Percentiles rank a stretch among this genome's conserved stretches.
Conservation (phyloP, 1,140 invertebrate genomes). For the Hypothenemus hampei region DNA sequence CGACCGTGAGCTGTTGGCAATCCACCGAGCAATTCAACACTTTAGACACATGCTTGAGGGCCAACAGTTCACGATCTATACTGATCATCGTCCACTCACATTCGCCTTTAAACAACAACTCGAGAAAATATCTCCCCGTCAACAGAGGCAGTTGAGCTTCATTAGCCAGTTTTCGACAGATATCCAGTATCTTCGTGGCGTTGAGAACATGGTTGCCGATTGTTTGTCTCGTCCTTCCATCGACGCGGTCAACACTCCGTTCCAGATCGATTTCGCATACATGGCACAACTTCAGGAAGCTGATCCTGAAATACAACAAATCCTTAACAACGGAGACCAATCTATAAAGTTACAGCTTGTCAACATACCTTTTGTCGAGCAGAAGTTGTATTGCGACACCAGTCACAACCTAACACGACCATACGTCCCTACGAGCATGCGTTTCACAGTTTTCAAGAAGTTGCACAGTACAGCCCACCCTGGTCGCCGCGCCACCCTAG, state of each 20-base stretch:
- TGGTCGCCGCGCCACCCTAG: no score
- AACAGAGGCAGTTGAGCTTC: conserved; percentile 7
- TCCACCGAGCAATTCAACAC: no score
- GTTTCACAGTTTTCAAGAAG: no score
- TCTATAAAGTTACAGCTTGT: no score
- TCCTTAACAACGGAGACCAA: no score
- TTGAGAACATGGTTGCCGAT: neutral
- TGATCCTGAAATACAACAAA: neutral
- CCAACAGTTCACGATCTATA: no score
- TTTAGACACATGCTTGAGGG: no score
- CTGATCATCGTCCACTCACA: no score
- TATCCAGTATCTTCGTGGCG: neutral
- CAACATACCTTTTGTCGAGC: conserved; percentile 1
- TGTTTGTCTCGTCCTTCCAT: neutral
- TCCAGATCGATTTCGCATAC: neutral
- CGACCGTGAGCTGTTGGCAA: no score
- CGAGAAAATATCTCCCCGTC: conserved; percentile 34
- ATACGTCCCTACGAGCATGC: no score
- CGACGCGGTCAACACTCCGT: neutral
- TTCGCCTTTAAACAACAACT: conserved; percentile 38
- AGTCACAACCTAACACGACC: conserved; percentile 12
- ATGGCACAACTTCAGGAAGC: no score
- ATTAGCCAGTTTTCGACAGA: neutral
- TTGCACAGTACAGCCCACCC: no score
- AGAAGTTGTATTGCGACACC: neutral